Conservation (phyloP, 2,797 vertebrate species). For the Microtus obscurus region DNA sequence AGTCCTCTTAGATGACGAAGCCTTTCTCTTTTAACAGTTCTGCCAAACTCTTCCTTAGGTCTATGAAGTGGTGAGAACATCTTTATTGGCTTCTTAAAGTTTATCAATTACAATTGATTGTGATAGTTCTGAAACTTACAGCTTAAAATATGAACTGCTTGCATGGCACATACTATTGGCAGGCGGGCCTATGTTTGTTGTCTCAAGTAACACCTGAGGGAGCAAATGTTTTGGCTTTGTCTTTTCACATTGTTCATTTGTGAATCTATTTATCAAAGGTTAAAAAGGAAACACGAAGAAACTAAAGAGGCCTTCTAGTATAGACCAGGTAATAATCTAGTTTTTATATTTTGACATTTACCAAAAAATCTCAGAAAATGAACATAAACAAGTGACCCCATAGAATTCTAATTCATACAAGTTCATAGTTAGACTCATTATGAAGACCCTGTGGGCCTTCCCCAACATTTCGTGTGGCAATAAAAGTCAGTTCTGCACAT, state of each 20-base stretch:
- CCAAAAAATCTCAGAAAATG: slow-evolving; percentile 7
- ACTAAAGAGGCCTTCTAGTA: background rate
- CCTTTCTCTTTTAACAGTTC: background rate
- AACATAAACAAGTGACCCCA: background rate
- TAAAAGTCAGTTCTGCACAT: background rate
- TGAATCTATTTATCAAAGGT: background rate
- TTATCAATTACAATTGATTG: background rate
- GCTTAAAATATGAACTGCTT: background rate
- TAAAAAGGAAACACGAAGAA: background rate
- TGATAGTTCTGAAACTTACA: background rate
- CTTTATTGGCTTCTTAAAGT: background rate
- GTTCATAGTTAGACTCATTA: too few relatives aligned
- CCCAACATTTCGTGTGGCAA: background rate
- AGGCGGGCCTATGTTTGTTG: background rate
- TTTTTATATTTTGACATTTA: background rate
- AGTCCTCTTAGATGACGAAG: background rate
- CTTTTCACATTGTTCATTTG: background rate
- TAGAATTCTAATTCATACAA: background rate
- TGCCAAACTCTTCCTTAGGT: background rate
- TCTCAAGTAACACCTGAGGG: background rate
- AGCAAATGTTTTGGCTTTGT: background rate
- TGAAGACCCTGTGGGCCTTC: background rate
- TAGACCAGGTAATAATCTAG: background rate
- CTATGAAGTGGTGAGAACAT: background rate
- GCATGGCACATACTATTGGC: background rate